phyloP scores from a whole-genome alignment of 2,888 invertebrate species.

The Phyllotreta striolata region DNA sequence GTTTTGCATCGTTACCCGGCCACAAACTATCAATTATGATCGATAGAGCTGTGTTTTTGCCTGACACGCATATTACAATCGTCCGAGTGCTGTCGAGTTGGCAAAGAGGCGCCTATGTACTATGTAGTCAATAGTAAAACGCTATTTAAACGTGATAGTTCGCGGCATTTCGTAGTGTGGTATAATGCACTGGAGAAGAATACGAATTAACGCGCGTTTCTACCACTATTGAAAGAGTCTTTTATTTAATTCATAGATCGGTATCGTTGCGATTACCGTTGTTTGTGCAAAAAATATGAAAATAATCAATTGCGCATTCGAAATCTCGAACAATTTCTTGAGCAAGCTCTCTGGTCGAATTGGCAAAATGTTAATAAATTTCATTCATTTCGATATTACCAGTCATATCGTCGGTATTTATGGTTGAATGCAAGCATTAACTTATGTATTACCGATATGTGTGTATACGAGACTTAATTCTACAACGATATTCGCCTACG shows the following conservation, averaged over 20 bases:
- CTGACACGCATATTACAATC: not conserved
- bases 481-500: conserved; percentile 24
- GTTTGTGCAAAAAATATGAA: too few relatives aligned
- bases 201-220: too few relatives aligned
- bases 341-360: not conserved
- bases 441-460: conserved; percentile 20
- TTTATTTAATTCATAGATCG: too few relatives aligned
- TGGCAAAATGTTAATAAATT: conserved; percentile 28
- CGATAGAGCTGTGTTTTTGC: conserved; percentile 20
- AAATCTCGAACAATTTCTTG: not conserved
- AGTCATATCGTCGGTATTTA: conserved; percentile 35
- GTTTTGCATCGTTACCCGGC: conserved; percentile 10
- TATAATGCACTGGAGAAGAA: too few relatives aligned
- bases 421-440: conserved; percentile 26
- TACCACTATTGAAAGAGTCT: too few relatives aligned
- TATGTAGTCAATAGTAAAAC: too few relatives aligned
- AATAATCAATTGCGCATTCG: too few relatives aligned
- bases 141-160: too few relatives aligned
- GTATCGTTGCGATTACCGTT: too few relatives aligned
- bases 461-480: conserved; percentile 15
- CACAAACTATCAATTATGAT: conserved; percentile 29
- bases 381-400: conserved; percentile 18
- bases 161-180: too few relatives aligned
- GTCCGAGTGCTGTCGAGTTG: too few relatives aligned
- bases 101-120: too few relatives aligned